Evolutionary conservation across 2,113 vertebrate species (phyloP).

Genomic region (Kobus ellipsiprymnus): DNA sequence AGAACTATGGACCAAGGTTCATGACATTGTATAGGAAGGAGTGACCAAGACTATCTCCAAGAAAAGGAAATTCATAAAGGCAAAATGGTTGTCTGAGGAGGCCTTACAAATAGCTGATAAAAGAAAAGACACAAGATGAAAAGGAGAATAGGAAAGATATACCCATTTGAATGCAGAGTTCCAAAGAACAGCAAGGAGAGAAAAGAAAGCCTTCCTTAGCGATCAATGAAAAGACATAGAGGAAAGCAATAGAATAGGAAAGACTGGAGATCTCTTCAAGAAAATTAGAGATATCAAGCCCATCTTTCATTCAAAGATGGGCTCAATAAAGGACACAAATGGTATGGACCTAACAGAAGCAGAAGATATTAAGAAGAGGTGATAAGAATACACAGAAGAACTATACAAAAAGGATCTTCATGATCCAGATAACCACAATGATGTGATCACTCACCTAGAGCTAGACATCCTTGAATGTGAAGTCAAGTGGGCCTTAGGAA

Average conservation of each 20-base stretch:
- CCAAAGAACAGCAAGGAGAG: neutral
- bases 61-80: neutral
- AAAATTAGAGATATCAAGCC: neutral
- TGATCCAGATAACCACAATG: neutral
- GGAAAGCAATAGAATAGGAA: neutral
- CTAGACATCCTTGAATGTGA: neutral
- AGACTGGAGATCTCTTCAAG: neutral
- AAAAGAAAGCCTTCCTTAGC: neutral
- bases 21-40: accelerated
- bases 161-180: neutral
- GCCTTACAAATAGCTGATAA: neutral
- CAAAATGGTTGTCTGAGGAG: neutral
- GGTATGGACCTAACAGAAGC: neutral
- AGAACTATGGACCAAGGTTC: neutral
- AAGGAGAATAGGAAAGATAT: neutral
- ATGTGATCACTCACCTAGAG: neutral
- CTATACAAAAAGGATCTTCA: neutral
- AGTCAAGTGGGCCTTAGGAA: neutral
- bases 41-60: neutral
- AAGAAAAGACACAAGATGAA: neutral
- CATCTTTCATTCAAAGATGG: neutral
- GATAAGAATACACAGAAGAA: neutral
- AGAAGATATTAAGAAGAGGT: neutral
- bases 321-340: neutral
- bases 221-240: neutral